Evolutionary conservation across 1,140 invertebrate genomes (phyloP).

Genomic region (Nilaparvata lugens): DNA sequence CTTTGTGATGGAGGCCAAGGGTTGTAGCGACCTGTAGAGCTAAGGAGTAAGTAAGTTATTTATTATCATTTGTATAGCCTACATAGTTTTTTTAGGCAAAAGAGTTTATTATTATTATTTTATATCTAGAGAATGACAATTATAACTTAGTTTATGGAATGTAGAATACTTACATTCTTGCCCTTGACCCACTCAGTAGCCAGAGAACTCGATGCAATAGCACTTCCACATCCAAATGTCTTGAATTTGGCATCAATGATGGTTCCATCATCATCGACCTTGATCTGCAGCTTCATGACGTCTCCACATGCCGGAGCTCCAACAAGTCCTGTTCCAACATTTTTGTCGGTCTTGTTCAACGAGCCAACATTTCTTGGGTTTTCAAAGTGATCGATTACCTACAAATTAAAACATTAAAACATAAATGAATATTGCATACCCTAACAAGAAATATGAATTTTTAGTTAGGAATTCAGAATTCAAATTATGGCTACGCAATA

Average conservation of each 20-base stretch:
- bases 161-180: slow-evolving; percentile 61
- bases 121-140: too few relatives aligned
- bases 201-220: slow-evolving; percentile 96
- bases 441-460: not conserved
- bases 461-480: too few relatives aligned
- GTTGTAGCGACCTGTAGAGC: too few relatives aligned
- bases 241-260: slow-evolving; percentile 99
- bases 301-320: slow-evolving; percentile 99
- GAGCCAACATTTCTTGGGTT: slow-evolving; percentile 99
- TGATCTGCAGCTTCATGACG: slow-evolving; percentile 99
- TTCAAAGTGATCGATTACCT: slow-evolving; percentile 99
- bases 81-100: too few relatives aligned
- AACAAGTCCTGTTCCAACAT: slow-evolving; percentile 94
- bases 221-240: slow-evolving; percentile 98
- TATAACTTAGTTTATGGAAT: too few relatives aligned
- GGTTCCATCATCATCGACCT: slow-evolving; percentile 86
- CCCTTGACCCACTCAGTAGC: slow-evolving; percentile 99
- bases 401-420: slow-evolving; percentile 12
- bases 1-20: too few relatives aligned
- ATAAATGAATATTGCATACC: not conserved
- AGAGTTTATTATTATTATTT: too few relatives aligned
- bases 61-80: too few relatives aligned
- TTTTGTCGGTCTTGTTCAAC: slow-evolving; percentile 88
- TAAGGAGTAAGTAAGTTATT: too few relatives aligned
- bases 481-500: too few relatives aligned